phyloP scores from a whole-genome alignment of 2,113 vertebrate genomes.

The Daubentonia madagascariensis region DNA sequence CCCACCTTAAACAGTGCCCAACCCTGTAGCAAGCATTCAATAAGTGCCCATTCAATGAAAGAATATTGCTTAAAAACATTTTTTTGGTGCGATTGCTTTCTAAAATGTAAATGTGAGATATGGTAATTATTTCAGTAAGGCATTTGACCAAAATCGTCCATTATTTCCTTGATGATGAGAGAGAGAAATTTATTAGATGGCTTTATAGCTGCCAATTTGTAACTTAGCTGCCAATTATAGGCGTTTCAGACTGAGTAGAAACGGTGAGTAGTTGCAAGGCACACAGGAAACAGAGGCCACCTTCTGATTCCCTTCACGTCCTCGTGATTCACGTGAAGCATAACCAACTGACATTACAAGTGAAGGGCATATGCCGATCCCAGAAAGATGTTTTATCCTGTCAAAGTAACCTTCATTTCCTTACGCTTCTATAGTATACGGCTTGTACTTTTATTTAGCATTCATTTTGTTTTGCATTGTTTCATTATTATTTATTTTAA shows the following conservation, averaged over 20 bases:
- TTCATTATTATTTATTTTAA: conserved; percentile 30
- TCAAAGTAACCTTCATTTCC: background rate
- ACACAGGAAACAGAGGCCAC: background rate
- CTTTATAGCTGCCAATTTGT: background rate
- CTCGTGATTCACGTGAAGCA: background rate
- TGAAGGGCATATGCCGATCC: background rate
- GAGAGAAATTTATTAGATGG: background rate
- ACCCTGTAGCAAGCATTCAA: background rate
- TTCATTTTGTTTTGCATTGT: background rate
- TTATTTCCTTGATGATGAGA: conserved; percentile 9
- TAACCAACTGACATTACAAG: background rate
- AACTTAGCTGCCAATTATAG: background rate
- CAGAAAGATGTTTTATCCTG: background rate
- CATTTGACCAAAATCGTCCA: background rate
- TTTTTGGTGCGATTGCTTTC: background rate
- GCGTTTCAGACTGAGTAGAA: background rate
- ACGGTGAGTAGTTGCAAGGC: background rate
- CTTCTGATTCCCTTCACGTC: background rate
- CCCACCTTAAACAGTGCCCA: background rate
- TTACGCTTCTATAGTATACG: background rate
- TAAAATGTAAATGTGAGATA: background rate
- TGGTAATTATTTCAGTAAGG: background rate
- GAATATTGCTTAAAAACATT: background rate
- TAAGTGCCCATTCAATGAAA: background rate
- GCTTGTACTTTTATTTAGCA: background rate